Base-by-base conservation (phyloP, 2,797 vertebrate genomes). In the Molossus alvarezi region DNA sequence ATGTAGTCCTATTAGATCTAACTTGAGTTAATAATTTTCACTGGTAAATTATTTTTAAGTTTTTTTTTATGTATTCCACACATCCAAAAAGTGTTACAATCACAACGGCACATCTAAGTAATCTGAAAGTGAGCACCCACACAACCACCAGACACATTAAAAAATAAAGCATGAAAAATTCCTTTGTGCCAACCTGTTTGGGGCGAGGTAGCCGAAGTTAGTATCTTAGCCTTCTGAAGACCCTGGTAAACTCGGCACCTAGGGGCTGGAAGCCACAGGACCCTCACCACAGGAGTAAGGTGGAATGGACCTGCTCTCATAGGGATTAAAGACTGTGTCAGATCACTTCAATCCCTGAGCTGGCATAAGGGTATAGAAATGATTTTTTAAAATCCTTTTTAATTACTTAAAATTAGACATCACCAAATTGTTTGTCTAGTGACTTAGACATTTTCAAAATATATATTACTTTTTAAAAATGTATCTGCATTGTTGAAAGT, bases 1-100 rank as follows among this genome's bases (percentile, higher is more conserved):
- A 81, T 11, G 7, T 51, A 84, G 73, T 90, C 75, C n/a, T 85
- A 75, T 92, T 86, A 82, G 21, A 65, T 88, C 73, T 20, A 65
- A 58, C 6, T 87, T 45, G 41, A 77, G 13, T 72, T 67, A 79
- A 62, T 72, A 73, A 67, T 20, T 69, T 84, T 15, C 29, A 37
- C 5, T 71, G 9, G 33, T 81, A 94, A 91, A 71, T 75, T 29
- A 71, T 29, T 77, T 92, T 57, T 88, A 58, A 73, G 27, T 1
- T 29, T 80, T 53, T 89, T 77, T 55, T n/a, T 4, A 37, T 55
- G 9, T 71, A 55, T 77, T 72, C 69, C 3, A 77, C 10, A n/a
- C n/a, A 18, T 37, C 25, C 33, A 45, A 57, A 76, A 82, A 77
- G 15, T 5, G 0, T 45, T 64, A 62, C 48, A 64, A 37, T 77